phyloP scores from a whole-genome alignment of 1,140 invertebrate genomes.

The Drosophila orena region DNA sequence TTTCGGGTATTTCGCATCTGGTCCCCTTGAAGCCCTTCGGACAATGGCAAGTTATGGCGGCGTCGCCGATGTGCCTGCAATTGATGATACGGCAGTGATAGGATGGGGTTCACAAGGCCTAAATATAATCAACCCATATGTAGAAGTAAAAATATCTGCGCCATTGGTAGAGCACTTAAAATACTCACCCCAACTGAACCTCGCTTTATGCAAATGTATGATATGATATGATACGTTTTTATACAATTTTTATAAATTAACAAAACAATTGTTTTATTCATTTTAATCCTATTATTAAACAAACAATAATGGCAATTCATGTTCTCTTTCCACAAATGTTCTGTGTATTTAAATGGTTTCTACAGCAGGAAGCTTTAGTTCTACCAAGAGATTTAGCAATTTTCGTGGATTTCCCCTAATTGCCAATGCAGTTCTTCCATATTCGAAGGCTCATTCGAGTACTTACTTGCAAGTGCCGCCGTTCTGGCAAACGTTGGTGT shows the following conservation, averaged over 20 bases:
- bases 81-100: conserved; percentile 21
- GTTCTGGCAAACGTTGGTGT: conserved; percentile 89
- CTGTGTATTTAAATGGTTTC: too few species aligned
- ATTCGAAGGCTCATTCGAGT: background rate
- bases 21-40: conserved; percentile 88
- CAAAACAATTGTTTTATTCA: too few species aligned
- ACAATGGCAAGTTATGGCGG: conserved; percentile 89
- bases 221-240: too few species aligned
- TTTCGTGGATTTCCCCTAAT: background rate
- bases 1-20: conserved; percentile 88
- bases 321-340: too few species aligned
- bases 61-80: conserved; percentile 89
- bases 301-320: too few species aligned
- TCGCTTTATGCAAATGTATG: too few species aligned
- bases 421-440: background rate
- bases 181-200: too few species aligned
- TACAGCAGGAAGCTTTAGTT: too few species aligned
- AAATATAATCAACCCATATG: background rate
- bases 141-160: too few species aligned
- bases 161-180: too few species aligned
- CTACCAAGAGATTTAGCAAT: background rate
- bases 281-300: too few species aligned
- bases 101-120: background rate
- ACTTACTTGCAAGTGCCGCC: conserved; percentile 91
- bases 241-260: too few species aligned